These are phyloP conservation scores for Callosobruchus maculatus DNA, from an alignment of 2,888 invertebrate genomes.

Conservation along the genomic window DNA sequence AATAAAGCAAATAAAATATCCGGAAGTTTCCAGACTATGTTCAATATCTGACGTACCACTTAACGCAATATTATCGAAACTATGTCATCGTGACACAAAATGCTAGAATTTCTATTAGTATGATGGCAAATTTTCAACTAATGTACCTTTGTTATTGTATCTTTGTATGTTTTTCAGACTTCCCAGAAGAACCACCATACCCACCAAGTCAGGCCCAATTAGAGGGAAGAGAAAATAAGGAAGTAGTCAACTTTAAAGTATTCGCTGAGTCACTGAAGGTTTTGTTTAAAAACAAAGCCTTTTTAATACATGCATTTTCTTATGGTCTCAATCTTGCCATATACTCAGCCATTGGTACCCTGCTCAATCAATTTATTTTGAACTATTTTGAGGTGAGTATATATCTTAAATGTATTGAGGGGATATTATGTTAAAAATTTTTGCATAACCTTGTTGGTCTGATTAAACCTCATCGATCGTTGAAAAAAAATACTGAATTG, in stretches of 20 bases:
- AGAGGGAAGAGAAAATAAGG: constrained; percentile 52
- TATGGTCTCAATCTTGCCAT: constrained; percentile 92
- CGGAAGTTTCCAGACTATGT: too few species aligned
- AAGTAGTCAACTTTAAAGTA: constrained; percentile 51
- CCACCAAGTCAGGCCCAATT: constrained; percentile 58
- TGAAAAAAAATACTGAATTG: too few species aligned
- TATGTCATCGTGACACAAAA: too few species aligned
- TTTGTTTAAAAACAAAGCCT: constrained; percentile 73
- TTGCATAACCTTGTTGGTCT: too few species aligned
- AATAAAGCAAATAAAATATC: background rate
- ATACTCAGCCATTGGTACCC: constrained; percentile 92
- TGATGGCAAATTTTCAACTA: too few species aligned
- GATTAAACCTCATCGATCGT: too few species aligned
- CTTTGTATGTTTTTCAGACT: constrained; percentile 48
- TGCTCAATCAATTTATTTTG: constrained; percentile 82
- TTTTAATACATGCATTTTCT: constrained; percentile 73
- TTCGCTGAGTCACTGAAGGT: constrained; percentile 68
- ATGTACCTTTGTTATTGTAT: background rate
- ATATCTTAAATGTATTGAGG: background rate
- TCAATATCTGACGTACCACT: too few species aligned
- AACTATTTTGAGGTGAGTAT: constrained; percentile 68
- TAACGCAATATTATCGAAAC: too few species aligned
- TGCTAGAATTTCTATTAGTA: too few species aligned
- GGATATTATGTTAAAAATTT: too few species aligned
- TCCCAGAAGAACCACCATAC: constrained; percentile 53